These are phyloP conservation scores for Scopus umbretta DNA, from an alignment of 2,113 vertebrate species.

Conservation along the genomic window DNA sequence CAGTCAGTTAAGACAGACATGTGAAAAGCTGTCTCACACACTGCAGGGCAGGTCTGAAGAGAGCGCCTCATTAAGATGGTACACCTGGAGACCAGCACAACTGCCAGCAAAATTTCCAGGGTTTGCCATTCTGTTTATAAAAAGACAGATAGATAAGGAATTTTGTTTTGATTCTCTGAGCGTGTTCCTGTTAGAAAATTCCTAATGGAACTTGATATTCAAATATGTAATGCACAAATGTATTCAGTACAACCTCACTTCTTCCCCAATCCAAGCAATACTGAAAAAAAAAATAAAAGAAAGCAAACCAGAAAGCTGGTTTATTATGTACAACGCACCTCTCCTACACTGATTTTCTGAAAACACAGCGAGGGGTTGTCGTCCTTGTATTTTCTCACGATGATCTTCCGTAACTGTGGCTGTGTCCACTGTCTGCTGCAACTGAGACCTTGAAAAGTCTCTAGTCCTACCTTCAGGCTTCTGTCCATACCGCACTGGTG, in stretches of 20 bases:
- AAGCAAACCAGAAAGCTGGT: background rate
- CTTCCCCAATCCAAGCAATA: background rate
- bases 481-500: conserved; percentile 85
- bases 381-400: conserved; percentile 71
- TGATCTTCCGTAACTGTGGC: conserved; percentile 31
- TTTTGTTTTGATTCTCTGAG: background rate
- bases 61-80: background rate
- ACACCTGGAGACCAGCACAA: background rate
- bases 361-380: conserved; percentile 70
- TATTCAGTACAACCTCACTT: background rate
- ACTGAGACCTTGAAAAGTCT: conserved; percentile 67
- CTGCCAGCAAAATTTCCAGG: background rate
- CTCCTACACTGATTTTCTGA: conserved; percentile 73
- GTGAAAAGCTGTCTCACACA: background rate
- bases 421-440: conserved; percentile 53
- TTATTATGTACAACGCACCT: background rate
- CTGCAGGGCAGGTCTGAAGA: background rate
- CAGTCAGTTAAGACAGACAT: background rate
- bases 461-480: conserved; percentile 85
- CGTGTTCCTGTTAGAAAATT: background rate
- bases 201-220: background rate
- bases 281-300: background rate
- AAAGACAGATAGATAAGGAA: background rate
- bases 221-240: background rate
- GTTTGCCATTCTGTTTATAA: background rate